Percentiles rank a stretch among this genome's conserved stretches.
phyloP scores from a whole-genome alignment of 2,797 vertebrate species.

The Notamacropus eugenii region DNA sequence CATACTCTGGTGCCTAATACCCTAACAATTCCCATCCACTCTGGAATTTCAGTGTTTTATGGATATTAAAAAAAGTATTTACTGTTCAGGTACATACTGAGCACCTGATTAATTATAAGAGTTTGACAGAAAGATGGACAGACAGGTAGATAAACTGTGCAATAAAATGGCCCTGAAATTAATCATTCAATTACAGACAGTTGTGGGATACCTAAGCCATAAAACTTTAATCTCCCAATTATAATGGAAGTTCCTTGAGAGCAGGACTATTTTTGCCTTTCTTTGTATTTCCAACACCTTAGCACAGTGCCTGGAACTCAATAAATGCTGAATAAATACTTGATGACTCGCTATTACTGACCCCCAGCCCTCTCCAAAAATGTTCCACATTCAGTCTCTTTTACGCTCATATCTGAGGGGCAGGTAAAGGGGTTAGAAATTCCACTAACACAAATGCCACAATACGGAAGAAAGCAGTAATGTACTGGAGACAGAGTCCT shows the following conservation, averaged over 20 bases:
- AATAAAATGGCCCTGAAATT: not conserved
- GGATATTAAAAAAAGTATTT: not conserved
- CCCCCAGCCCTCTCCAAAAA: not conserved
- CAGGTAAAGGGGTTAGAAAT: fast-evolving
- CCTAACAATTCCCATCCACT: not conserved
- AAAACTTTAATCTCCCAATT: not conserved
- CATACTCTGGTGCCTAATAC: not conserved
- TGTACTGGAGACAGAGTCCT: not conserved
- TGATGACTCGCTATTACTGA: not conserved
- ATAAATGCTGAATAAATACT: not conserved
- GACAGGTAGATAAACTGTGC: not conserved
- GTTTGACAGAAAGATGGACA: not conserved
- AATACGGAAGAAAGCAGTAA: fast-evolving
- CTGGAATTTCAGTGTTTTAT: not conserved
- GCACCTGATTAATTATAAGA: not conserved
- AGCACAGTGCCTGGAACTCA: not conserved
- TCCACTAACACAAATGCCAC: fast-evolving
- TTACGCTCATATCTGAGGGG: not conserved
- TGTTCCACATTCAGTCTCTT: not conserved
- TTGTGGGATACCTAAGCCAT: not conserved
- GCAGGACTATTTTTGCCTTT: not conserved
- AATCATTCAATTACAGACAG: too few relatives aligned
- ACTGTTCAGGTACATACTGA: not conserved
- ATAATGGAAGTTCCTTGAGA: not conserved
- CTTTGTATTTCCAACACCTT: not conserved